phyloP scores from a whole-genome alignment of 2,113 vertebrate genomes.

The Diphyllodes magnificus region DNA sequence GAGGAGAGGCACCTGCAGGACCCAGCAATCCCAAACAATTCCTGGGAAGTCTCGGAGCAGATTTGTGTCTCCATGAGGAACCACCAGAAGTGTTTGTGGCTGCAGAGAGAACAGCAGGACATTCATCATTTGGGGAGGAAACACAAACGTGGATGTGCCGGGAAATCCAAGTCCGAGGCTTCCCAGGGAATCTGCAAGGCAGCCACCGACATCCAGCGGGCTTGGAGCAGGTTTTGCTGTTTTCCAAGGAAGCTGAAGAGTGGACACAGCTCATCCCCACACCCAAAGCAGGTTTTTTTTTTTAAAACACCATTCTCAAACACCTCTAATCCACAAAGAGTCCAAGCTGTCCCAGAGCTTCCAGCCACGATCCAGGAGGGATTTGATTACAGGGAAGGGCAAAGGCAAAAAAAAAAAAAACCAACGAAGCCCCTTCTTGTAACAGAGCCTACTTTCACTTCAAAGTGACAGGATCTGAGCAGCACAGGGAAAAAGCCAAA shows the following conservation, averaged over 20 bases:
- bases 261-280: not conserved
- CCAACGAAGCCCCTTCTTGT: not conserved
- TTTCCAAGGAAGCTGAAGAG: not conserved
- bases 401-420: not conserved
- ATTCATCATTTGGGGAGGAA: not conserved
- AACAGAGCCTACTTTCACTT: constrained; percentile 8
- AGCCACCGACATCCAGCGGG: not conserved
- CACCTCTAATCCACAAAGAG: not conserved
- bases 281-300: not conserved
- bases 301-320: not conserved
- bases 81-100: not conserved
- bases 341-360: not conserved
- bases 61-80: not conserved
- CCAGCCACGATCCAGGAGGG: not conserved
- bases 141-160: not conserved
- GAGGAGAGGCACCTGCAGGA: constrained; percentile 3
- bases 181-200: not conserved
- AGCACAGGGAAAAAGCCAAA: not conserved
- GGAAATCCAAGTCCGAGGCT: not conserved
- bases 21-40: not conserved
- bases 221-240: not conserved
- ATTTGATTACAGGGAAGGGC: not conserved
- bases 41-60: not conserved
- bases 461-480: constrained; percentile 5
- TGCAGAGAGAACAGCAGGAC: not conserved